A percentile compares a stretch with the other conserved stretches of the same genome.
Conservation (phyloP, 1,140 invertebrate genomes). For the Acromyrmex echinatior region DNA sequence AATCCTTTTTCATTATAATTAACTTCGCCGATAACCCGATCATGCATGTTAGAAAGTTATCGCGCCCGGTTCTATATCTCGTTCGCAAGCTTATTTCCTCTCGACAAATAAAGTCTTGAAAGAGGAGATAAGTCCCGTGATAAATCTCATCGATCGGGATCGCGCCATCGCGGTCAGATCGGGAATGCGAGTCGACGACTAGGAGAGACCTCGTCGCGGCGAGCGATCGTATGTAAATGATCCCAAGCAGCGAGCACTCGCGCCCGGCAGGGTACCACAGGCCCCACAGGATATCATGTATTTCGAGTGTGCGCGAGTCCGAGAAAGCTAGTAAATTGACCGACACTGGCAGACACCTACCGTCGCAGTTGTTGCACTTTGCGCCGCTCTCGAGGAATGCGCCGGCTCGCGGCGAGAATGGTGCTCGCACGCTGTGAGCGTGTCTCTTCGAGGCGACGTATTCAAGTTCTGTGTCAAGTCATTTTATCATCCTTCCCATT, state of each 20-base stretch:
- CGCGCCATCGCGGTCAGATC: background rate
- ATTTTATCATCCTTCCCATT: slow-evolving; percentile 40
- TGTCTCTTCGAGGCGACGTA: slow-evolving; percentile 17
- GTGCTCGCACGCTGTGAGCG: background rate
- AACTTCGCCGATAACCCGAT: background rate
- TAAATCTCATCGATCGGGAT: background rate
- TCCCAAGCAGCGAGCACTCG: slow-evolving; percentile 31
- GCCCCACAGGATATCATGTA: background rate
- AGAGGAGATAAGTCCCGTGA: background rate
- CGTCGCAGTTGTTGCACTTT: slow-evolving; percentile 68
- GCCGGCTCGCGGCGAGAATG: background rate
- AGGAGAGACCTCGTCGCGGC: slow-evolving; percentile 11
- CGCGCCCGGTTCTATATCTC: background rate
- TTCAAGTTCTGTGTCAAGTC: slow-evolving; percentile 60
- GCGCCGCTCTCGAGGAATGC: slow-evolving; percentile 70
- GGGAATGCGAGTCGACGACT: background rate
- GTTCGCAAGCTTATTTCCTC: no score
- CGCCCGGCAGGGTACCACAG: background rate
- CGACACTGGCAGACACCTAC: slow-evolving; percentile 77
- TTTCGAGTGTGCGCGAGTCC: slow-evolving; percentile 64
- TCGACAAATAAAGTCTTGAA: background rate
- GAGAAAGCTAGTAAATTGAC: slow-evolving; percentile 83
- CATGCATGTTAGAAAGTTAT: background rate
- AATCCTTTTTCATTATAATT: background rate
- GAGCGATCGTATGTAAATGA: slow-evolving; percentile 74